Evolutionary conservation across 2,797 vertebrate genomes (phyloP), one percentile per base, ranked within the genome.

Genomic region (Pangasius larnaudii): DNA sequence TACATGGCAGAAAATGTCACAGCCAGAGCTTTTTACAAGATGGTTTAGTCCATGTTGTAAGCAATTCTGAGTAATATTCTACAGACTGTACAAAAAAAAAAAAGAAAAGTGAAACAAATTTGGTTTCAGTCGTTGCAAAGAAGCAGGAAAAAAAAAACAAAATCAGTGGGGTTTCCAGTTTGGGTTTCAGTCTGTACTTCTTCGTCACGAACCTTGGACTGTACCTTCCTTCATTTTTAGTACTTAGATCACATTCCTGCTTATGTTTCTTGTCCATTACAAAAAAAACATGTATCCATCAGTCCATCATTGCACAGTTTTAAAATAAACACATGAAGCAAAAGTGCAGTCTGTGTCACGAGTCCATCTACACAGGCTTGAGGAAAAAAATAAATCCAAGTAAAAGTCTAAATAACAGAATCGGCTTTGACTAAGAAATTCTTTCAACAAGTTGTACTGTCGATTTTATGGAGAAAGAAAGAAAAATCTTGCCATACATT

Each of bases 1-100:
- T 96, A 96, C 96, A 97, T 95, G 95, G 95, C 95, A 95, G 95
- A 67, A 84, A 90, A 86, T 77, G 58, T 86, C 78, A 88, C 87
- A 87, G 87, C 53, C 89, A 88, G 85, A 82, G 65, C 22, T 78
- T 85, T 88, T 86, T 88, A 84, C 74, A 85, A 53, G 22, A 49
- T 82, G 75, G 79, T 87, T 87, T 75, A 85, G 81, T 88, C 22
- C 77, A 85, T 82, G 79, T 46, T 51, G 77, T 87, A 56, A 67
- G 61, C 78, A 58, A 56, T 51, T 72, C 67, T 36, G 78, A 85
- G 51, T 51, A 0, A n/a, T 16, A n/a, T 36, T 86, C 42, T 30
- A 80, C 30, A 81, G 86, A 91, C 42, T 74, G 88, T 36, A 90
- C 69, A 69, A 72, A 69, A 89, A 36, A 61, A 72, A 83, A 72